Conservation (phyloP, 2,888 invertebrate species). For the Romanomermis culicivorax region DNA sequence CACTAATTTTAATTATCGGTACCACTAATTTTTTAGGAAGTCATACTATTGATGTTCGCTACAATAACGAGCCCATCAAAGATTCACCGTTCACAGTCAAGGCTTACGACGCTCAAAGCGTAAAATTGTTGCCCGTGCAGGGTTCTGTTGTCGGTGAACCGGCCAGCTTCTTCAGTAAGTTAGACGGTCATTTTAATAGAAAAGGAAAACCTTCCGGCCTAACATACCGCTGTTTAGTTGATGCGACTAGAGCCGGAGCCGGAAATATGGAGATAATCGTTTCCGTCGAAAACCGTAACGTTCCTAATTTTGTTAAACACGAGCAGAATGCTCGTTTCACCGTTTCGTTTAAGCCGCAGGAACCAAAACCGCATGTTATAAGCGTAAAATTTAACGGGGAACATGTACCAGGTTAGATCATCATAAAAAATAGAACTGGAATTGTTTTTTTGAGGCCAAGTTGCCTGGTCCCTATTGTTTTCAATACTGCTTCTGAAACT, state of each 20-base stretch:
- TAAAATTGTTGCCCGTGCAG: slow-evolving; percentile 78
- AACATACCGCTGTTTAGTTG: slow-evolving; percentile 33
- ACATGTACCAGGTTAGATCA: slow-evolving; percentile 20
- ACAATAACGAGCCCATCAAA: slow-evolving; percentile 18
- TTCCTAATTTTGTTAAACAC: slow-evolving; percentile 89
- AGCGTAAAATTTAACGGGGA: slow-evolving; percentile 55
- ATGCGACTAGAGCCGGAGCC: slow-evolving; percentile 50
- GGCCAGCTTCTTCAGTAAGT: slow-evolving; percentile 8
- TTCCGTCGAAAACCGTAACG: slow-evolving; percentile 80
- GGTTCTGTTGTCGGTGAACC: slow-evolving; percentile 23
- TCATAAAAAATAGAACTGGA: not conserved
- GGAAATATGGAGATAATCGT: slow-evolving; percentile 94
- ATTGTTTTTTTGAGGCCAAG: too few relatives aligned
- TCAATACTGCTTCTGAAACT: too few relatives aligned
- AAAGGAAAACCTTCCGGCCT: not conserved
- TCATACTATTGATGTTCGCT: slow-evolving; percentile 18
- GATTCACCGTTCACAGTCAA: slow-evolving; percentile 31
- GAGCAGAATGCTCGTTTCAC: slow-evolving; percentile 85
- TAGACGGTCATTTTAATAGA: not conserved
- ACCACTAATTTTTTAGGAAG: not conserved
- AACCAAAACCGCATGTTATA: slow-evolving; percentile 67
- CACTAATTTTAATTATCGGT: too few relatives aligned
- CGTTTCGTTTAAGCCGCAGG: slow-evolving; percentile 85
- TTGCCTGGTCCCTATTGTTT: too few relatives aligned
- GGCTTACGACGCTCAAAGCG: slow-evolving; percentile 60